Percentiles rank a stretch among this genome's conserved stretches.
These are phyloP conservation scores for Drosophila nigricruria DNA, from an alignment of 2,888 invertebrate species.

Conservation along the genomic window DNA sequence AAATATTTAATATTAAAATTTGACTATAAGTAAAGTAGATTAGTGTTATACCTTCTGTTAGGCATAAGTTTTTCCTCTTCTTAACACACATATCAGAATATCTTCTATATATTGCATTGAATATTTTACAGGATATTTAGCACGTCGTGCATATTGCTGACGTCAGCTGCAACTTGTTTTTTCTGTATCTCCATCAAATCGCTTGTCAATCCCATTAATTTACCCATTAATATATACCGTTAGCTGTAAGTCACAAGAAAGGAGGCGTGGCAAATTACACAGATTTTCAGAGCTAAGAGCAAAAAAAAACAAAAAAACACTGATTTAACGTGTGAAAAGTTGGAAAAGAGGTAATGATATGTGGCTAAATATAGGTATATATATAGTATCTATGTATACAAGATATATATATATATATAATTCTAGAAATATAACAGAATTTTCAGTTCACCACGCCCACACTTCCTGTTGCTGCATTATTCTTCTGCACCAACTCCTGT, in stretches of 20 bases:
- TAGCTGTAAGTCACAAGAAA: slow-evolving; percentile 11
- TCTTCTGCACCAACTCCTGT: background rate
- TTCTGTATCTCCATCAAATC: slow-evolving; percentile 44
- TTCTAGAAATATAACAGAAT: background rate
- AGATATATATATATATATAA: background rate
- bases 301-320: background rate
- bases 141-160: background rate
- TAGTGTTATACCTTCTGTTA: too few relatives aligned
- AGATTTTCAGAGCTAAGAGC: background rate
- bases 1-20: too few relatives aligned
- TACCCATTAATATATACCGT: slow-evolving; percentile 60
- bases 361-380: background rate
- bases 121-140: background rate
- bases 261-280: slow-evolving; percentile 8
- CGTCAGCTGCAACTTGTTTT: background rate
- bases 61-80: too few relatives aligned
- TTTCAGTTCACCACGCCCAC: slow-evolving; percentile 8
- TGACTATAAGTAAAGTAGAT: too few relatives aligned
- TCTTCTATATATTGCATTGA: background rate
- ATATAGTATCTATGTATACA: background rate
- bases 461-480: background rate
- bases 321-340: background rate
- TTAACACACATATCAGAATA: too few relatives aligned
- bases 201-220: slow-evolving; percentile 65
- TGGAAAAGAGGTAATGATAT: background rate